These are phyloP conservation scores for Blastomussa wellsi DNA, from an alignment of 92 coral and sea anemone species.

Conservation along the genomic window DNA sequence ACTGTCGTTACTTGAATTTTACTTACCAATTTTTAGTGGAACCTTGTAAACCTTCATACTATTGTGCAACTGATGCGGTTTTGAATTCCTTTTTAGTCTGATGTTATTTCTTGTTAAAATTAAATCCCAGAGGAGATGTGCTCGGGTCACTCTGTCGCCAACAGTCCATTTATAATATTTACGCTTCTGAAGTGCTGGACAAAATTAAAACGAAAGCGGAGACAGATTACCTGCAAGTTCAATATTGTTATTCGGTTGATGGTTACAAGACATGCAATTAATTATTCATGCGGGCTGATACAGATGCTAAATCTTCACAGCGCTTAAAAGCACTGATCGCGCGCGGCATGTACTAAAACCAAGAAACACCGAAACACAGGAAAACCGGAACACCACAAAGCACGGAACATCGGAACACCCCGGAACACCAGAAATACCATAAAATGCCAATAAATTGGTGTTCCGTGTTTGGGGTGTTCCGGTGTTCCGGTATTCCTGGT, in stretches of 20 bases:
- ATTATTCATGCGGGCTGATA: no score
- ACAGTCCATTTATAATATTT: neutral
- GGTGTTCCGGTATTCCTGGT: no score
- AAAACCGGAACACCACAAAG: no score
- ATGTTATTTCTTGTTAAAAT: constrained; percentile 17
- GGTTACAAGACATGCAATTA: no score
- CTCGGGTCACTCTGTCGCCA: neutral
- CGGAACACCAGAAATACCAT: no score
- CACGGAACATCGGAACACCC: no score
- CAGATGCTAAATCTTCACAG: no score
- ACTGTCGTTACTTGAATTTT: neutral
- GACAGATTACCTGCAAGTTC: neutral
- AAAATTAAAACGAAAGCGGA: neutral
- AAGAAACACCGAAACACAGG: no score
- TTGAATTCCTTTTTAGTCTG: neutral
- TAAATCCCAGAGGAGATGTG: constrained; percentile 33
- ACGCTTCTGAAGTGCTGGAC: neutral
- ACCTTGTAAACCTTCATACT: neutral
- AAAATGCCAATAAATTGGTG: no score
- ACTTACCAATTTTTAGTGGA: constrained; percentile 36
- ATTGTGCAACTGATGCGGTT: neutral
- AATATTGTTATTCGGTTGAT: neutral
- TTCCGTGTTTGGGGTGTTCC: no score
- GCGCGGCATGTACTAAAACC: no score
- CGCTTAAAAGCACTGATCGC: no score